A percentile compares a stretch with the other conserved stretches of the same genome.
phyloP scores from a whole-genome alignment of 2,888 invertebrate genomes.

The Pachycephus smyrnensis region DNA sequence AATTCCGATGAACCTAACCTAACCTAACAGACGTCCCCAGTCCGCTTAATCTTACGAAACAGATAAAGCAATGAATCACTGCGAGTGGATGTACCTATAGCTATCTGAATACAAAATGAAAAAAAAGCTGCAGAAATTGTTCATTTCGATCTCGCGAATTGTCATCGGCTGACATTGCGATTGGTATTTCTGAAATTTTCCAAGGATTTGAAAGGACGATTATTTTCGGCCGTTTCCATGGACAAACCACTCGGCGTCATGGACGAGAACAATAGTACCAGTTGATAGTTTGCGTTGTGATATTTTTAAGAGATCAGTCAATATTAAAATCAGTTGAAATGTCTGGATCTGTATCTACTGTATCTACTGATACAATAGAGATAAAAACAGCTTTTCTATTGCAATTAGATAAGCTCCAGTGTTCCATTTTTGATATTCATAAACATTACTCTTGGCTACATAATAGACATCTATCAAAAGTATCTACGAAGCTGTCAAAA shows the following conservation, averaged over 20 bases:
- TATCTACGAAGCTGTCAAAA: neutral
- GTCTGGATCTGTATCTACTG: neutral
- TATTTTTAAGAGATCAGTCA: neutral
- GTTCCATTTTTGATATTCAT: neutral
- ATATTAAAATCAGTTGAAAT: neutral
- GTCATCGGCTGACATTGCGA: neutral
- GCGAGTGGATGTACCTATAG: neutral
- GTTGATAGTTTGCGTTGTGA: neutral
- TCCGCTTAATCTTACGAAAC: constrained; percentile 17
- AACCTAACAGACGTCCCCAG: neutral
- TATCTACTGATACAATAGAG: neutral
- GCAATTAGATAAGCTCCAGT: neutral
- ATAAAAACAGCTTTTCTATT: neutral
- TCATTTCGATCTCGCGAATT: too few relatives aligned
- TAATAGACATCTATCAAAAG: neutral
- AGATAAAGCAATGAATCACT: constrained; percentile 32
- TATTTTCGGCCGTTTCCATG: neutral
- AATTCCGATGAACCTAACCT: neutral
- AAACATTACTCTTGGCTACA: neutral
- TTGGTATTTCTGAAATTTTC: neutral
- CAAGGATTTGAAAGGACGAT: neutral
- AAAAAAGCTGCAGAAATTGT: too few relatives aligned
- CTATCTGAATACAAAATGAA: neutral
- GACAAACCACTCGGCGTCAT: too few relatives aligned
- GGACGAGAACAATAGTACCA: too few relatives aligned